These are phyloP conservation scores for Cinclus cinclus DNA, from an alignment of 2,113 vertebrate species.

Conservation along the genomic window DNA sequence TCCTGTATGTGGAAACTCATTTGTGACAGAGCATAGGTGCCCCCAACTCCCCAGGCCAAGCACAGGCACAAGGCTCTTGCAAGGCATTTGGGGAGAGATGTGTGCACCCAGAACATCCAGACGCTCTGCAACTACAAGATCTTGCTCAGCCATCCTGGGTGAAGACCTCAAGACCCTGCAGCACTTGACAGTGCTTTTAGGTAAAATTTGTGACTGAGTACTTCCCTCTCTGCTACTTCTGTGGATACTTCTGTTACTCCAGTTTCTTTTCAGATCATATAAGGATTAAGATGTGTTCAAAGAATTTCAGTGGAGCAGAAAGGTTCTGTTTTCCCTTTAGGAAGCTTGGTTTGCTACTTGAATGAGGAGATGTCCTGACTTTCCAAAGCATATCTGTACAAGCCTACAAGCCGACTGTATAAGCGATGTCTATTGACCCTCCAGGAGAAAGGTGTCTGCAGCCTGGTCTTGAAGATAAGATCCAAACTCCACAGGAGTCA, in stretches of 20 bases:
- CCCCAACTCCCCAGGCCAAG: background rate
- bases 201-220: background rate
- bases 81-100: background rate
- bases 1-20: background rate
- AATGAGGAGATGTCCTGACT: background rate
- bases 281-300: background rate
- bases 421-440: background rate
- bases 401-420: background rate
- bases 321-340: background rate
- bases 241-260: background rate
- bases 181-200: background rate
- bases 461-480: background rate
- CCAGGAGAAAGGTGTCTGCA: background rate
- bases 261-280: background rate
- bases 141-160: background rate
- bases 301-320: background rate
- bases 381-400: background rate
- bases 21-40: background rate
- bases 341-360: background rate
- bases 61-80: background rate
- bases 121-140: background rate
- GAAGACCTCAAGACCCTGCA: background rate
- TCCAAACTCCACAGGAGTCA: background rate
- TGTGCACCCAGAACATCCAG: background rate
- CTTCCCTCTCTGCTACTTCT: background rate